Conservation (phyloP, 2,888 invertebrate genomes). For the Arrhopalites spinosus region DNA sequence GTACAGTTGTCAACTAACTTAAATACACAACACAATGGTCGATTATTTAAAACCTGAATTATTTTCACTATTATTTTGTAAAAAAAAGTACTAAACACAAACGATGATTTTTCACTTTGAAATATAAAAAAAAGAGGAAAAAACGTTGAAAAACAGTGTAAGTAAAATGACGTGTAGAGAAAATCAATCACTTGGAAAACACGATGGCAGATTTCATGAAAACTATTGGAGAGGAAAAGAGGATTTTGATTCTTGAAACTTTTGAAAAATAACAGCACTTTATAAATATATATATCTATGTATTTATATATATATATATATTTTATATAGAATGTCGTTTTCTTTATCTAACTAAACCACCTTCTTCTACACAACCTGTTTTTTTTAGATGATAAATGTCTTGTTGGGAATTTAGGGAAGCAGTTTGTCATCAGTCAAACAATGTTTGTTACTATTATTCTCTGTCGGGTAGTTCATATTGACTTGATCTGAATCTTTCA, state of each 20-base stretch:
- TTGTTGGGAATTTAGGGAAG: conserved; percentile 36
- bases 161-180: too few species aligned
- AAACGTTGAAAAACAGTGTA: too few species aligned
- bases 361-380: not conserved
- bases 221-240: not conserved
- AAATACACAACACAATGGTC: too few species aligned
- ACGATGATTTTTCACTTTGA: not conserved
- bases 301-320: conserved; percentile 12
- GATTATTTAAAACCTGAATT: too few species aligned
- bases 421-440: conserved; percentile 47
- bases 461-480: conserved; percentile 45
- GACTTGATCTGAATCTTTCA: conserved; percentile 30
- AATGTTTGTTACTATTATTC: conserved; percentile 47
- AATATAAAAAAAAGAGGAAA: too few species aligned
- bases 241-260: not conserved
- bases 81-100: too few species aligned
- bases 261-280: not conserved
- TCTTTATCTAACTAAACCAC: not conserved
- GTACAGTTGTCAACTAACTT: too few species aligned
- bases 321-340: not conserved
- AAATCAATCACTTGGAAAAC: not conserved
- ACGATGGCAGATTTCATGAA: not conserved
- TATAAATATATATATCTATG: not conserved
- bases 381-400: not conserved
- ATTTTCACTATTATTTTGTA: too few species aligned